Conservation (phyloP, 2,888 invertebrate species). For the Leptogaster cylindrica region DNA sequence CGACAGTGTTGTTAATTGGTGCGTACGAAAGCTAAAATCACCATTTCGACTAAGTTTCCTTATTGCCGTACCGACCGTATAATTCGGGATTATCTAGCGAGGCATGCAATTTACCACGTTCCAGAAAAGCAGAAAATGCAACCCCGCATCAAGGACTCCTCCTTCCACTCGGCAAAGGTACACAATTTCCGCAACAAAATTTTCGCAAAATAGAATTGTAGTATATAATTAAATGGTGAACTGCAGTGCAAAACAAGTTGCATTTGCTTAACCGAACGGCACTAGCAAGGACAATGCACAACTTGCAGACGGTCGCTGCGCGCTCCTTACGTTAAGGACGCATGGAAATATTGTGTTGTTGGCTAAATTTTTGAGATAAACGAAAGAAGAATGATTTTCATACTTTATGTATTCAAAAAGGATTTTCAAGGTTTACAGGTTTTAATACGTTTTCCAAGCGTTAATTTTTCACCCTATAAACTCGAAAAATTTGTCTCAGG, state of each 20-base stretch:
- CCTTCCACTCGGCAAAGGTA: constrained; percentile 21
- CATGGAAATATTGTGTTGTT: too few relatives aligned
- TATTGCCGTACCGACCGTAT: constrained; percentile 11
- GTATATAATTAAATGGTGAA: constrained; percentile 29
- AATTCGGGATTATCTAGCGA: constrained; percentile 11
- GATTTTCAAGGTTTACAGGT: too few relatives aligned
- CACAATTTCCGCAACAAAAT: constrained; percentile 15
- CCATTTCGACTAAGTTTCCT: constrained; percentile 15
- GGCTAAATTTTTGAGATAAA: too few relatives aligned
- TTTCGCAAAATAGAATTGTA: constrained; percentile 21
- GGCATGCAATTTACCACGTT: constrained; percentile 24
- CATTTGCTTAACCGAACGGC: constrained; percentile 31
- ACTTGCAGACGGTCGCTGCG: constrained; percentile 11
- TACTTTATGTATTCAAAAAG: too few relatives aligned
- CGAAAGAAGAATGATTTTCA: too few relatives aligned
- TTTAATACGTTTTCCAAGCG: too few relatives aligned
- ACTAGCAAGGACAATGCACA: constrained; percentile 8
- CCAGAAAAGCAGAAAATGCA: constrained; percentile 7
- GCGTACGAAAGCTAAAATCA: constrained; percentile 32
- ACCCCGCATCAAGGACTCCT: constrained; percentile 18
- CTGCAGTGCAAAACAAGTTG: constrained; percentile 20
- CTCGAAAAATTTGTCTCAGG: too few relatives aligned
- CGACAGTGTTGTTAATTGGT: constrained; percentile 26
- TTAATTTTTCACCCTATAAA: too few relatives aligned
- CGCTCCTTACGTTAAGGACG: background rate